Percentiles rank a stretch among this genome's conserved stretches.
These are phyloP conservation scores for Myotis brandtii DNA, from an alignment of 2,113 vertebrate species.

Conservation along the genomic window DNA sequence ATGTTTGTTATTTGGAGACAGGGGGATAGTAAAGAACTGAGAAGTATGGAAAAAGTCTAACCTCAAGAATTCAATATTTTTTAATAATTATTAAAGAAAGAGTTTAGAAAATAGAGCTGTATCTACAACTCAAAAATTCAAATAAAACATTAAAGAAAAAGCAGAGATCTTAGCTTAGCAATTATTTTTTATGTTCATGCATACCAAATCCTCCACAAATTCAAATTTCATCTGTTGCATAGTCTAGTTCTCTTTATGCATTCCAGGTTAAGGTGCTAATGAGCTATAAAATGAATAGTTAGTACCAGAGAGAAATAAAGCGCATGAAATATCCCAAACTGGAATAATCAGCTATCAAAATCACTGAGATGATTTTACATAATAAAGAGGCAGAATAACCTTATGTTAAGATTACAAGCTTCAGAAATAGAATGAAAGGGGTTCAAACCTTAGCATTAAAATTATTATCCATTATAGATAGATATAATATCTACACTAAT, in stretches of 20 bases:
- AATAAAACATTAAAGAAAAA: neutral
- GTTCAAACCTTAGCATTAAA: neutral
- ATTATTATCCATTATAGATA: neutral
- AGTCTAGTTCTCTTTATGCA: neutral
- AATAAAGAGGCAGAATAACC: neutral
- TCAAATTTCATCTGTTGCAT: neutral
- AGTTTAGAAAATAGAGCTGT: neutral
- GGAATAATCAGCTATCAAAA: slow-evolving; percentile 17
- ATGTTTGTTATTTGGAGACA: neutral
- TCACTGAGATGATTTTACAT: neutral
- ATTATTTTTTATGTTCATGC: neutral
- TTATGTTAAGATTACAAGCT: neutral
- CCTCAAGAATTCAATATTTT: neutral
- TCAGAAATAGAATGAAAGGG: neutral
- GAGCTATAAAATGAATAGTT: neutral
- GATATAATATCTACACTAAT: too few species aligned
- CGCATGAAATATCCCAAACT: neutral
- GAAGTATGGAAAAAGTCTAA: neutral
- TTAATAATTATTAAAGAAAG: neutral
- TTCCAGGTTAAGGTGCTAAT: slow-evolving; percentile 38
- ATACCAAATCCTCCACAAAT: neutral
- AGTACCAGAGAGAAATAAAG: slow-evolving; percentile 19
- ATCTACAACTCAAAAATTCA: neutral
- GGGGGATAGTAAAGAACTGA: neutral
- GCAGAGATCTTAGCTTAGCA: neutral